Evolutionary conservation across 2,888 invertebrate genomes (phyloP), one percentile per base, ranked within the genome.

Genomic region (Thecocarcelia acutangulata): DNA sequence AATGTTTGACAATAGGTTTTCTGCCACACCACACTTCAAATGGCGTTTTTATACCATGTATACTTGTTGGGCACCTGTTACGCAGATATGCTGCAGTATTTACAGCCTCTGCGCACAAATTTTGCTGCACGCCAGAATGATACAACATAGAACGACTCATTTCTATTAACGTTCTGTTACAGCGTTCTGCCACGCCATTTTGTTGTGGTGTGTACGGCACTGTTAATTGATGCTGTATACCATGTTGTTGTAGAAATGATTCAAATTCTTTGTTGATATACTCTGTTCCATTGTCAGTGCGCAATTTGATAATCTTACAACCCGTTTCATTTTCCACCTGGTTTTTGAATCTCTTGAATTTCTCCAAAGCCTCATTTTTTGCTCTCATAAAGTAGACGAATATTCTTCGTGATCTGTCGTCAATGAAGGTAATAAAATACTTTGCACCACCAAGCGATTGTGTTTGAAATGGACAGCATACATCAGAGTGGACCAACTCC

Each of bases 101-200:
- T n/a, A n/a, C n/a, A n/a, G n/a, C n/a, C n/a, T n/a, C n/a, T 28
- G 68, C 79, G 21, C 76, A 81, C 33, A 76, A 78, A 64, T 37
- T 70, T 13, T 76, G 40, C 33, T 66, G 24, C 4, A 59, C 37
- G 1, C 59, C 79, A 59, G 70, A 52, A 64, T 75, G 64, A 40
- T 68, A 12, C 42, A 81, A n/a, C 80, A 80, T 76, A 42, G 59
- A 81, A n/a, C 82, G 64, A 2, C 77, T 69, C 80, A 83, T 84
- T 12, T 83, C 80, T 81, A 42, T 15, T 84, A 85, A 83, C 85
- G 85, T 48, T 68, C n/a, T n/a, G n/a, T n/a, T n/a, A n/a, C n/a
- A n/a, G n/a, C n/a, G n/a, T n/a, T n/a, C n/a, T n/a, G n/a, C n/a
- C n/a, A n/a, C n/a, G n/a, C n/a, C n/a, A n/a, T n/a, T n/a, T n/a